phyloP scores from a whole-genome alignment of 1,140 invertebrate genomes.

The Oreohelix idahoensis region DNA sequence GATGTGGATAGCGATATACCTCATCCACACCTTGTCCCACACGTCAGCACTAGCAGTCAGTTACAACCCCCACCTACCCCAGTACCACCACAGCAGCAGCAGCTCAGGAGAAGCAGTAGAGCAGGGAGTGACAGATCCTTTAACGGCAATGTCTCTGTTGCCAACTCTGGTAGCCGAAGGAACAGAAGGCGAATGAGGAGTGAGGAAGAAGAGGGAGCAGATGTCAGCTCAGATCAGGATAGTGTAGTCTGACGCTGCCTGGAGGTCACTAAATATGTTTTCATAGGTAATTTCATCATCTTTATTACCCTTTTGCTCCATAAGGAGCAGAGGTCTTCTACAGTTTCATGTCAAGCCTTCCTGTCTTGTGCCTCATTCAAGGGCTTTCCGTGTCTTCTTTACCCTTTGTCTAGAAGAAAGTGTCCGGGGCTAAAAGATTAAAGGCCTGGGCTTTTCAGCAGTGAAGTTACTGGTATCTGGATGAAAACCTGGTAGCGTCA shows the following conservation, averaged over 20 bases:
- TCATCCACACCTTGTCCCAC: background rate
- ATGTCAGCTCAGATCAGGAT: constrained; percentile 29
- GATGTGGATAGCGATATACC: background rate
- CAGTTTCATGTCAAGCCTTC: too few relatives aligned
- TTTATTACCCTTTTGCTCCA: too few relatives aligned
- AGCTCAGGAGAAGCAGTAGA: background rate
- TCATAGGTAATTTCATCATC: too few relatives aligned
- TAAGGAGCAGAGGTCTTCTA: too few relatives aligned
- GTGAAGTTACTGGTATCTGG: too few relatives aligned
- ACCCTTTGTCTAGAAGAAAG: too few relatives aligned
- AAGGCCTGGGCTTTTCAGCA: too few relatives aligned
- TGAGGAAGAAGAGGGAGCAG: constrained; percentile 2
- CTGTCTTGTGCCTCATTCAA: too few relatives aligned
- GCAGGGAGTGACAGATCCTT: background rate
- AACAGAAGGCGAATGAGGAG: background rate
- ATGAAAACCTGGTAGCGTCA: too few relatives aligned
- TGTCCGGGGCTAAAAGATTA: too few relatives aligned
- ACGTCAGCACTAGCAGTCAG: background rate
- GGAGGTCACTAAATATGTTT: background rate
- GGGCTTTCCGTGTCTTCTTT: too few relatives aligned
- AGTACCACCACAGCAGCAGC: background rate
- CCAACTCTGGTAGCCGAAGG: background rate
- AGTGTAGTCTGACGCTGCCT: constrained; percentile 15
- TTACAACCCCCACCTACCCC: background rate
- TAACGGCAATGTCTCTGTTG: background rate